phyloP scores from a whole-genome alignment of 2,113 vertebrate species.

The Barnardius zonarius region DNA sequence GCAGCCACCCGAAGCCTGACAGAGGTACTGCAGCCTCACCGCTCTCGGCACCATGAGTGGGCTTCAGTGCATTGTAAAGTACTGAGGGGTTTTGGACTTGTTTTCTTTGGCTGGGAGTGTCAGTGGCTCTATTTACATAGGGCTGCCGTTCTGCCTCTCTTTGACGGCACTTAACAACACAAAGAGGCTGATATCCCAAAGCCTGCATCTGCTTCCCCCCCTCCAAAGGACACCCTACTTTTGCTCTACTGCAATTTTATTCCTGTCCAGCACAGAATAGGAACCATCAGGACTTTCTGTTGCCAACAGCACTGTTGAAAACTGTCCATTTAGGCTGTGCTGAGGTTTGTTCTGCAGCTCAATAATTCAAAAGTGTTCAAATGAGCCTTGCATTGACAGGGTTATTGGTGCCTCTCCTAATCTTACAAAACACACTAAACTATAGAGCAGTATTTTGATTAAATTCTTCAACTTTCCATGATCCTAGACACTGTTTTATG shows the following conservation, averaged over 20 bases:
- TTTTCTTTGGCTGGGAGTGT: background rate
- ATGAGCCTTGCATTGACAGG: slow-evolving; percentile 22
- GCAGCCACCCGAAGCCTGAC: background rate
- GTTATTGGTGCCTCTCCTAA: slow-evolving; percentile 44
- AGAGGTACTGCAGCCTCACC: background rate
- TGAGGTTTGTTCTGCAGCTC: slow-evolving; percentile 34
- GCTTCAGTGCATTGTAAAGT: background rate
- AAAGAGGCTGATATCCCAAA: background rate
- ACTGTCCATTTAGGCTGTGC: background rate
- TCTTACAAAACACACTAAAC: slow-evolving; percentile 42
- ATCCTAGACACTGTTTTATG: slow-evolving; percentile 47
- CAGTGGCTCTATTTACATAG: accelerated
- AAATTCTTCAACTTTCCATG: slow-evolving; percentile 52
- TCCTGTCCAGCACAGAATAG: background rate
- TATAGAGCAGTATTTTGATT: slow-evolving; percentile 51
- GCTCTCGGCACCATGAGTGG: accelerated
- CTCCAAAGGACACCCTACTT: background rate
- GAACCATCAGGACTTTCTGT: background rate
- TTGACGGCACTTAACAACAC: accelerated
- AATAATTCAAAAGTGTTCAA: slow-evolving; percentile 36
- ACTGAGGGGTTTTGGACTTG: accelerated
- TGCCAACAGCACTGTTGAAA: background rate
- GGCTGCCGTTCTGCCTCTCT: background rate
- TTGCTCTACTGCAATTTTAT: background rate
- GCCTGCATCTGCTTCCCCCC: background rate